Evolutionary conservation across 2,888 invertebrate genomes (phyloP).

Genomic region (Drosophila suboccidentalis): DNA sequence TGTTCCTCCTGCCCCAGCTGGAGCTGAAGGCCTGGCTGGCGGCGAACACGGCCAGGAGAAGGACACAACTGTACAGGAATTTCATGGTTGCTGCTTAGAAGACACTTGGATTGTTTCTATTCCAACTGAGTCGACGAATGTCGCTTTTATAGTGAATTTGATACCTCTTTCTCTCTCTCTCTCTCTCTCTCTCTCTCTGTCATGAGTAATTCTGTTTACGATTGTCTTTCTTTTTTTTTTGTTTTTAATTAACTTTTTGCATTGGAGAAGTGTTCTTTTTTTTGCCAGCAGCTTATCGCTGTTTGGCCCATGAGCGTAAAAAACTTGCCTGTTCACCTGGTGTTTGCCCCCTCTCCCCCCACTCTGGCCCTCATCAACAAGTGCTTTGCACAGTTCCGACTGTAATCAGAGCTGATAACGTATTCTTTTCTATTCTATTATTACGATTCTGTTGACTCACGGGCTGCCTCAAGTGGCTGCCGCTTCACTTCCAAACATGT

Average conservation of each 20-base stretch:
- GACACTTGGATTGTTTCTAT: conserved; percentile 28
- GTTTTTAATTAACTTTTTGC: conserved; percentile 63
- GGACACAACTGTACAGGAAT: conserved; percentile 55
- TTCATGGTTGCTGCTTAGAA: conserved; percentile 50
- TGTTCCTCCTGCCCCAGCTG: conserved; percentile 59
- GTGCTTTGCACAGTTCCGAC: background rate
- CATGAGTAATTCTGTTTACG: conserved; percentile 57
- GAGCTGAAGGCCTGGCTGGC: conserved; percentile 56
- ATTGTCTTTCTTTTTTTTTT: conserved; percentile 26
- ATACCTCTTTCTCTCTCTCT: background rate
- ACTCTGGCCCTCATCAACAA: background rate
- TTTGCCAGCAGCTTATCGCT: conserved; percentile 47
- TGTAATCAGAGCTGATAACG: conserved; percentile 56
- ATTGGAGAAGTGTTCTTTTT: conserved; percentile 24
- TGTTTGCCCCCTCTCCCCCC: background rate
- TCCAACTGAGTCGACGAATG: background rate
- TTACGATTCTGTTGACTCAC: conserved; percentile 49
- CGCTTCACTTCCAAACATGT: conserved; percentile 4
- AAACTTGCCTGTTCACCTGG: conserved; percentile 9
- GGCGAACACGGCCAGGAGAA: conserved; percentile 65
- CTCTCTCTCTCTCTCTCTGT: background rate
- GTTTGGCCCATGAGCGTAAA: no score
- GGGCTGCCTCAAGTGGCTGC: background rate
- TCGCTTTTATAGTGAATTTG: conserved; percentile 47
- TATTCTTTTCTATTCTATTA: conserved; percentile 37